These are phyloP conservation scores for Sarcophaga carnaria DNA, from an alignment of 2,888 invertebrate genomes.

Conservation along the genomic window DNA sequence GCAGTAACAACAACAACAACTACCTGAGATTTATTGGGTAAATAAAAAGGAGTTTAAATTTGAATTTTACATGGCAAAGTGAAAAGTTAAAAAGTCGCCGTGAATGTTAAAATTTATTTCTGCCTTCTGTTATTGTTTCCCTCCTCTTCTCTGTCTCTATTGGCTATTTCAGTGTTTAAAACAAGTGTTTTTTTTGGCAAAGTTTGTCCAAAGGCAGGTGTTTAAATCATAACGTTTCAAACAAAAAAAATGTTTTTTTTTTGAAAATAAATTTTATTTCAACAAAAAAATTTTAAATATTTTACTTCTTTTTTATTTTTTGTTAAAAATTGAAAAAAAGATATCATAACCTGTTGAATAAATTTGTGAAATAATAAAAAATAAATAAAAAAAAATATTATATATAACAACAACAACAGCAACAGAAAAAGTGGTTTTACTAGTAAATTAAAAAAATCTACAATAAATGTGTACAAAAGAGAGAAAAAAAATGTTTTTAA, in stretches of 20 bases:
- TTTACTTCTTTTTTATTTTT: neutral
- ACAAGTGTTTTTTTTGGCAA: neutral
- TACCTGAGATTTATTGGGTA: conserved; percentile 50
- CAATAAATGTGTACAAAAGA: neutral
- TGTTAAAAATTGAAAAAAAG: conserved; percentile 31
- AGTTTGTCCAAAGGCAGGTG: conserved; percentile 8
- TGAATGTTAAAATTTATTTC: neutral
- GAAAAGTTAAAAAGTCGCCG: conserved; percentile 41
- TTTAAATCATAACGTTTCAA: conserved; percentile 1
- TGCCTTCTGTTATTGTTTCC: neutral
- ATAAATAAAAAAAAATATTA: conserved; percentile 39
- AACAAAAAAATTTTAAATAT: conserved; percentile 33
- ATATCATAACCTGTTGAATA: conserved; percentile 58
- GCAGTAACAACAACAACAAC: conserved; percentile 27
- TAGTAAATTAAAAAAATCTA: conserved; percentile 54
- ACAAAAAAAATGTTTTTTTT: neutral
- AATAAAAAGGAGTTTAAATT: conserved; percentile 43
- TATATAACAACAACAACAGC: conserved; percentile 38
- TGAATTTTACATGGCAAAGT: conserved; percentile 51
- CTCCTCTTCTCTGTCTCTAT: neutral
- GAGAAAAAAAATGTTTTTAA: conserved; percentile 29
- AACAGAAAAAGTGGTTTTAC: conserved; percentile 65
- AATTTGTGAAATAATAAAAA: conserved; percentile 62
- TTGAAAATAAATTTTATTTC: neutral
- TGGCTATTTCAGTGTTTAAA: neutral